Conservation (phyloP, 2,888 invertebrate genomes). For the Drosophila rellima region DNA sequence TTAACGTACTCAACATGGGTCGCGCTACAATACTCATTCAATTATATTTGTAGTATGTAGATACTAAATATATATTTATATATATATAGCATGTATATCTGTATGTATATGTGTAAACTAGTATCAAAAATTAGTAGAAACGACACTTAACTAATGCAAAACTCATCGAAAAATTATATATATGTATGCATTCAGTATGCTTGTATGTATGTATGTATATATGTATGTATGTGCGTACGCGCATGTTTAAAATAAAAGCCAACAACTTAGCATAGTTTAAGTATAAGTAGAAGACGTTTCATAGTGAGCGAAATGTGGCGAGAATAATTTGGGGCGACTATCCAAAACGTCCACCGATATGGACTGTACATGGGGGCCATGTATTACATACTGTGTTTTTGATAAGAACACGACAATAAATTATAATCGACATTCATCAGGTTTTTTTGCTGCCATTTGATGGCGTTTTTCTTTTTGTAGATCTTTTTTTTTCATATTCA, state of each 20-base stretch:
- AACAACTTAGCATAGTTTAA: conserved; percentile 65
- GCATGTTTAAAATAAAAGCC: conserved; percentile 68
- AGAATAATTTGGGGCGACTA: conserved; percentile 30
- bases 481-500: conserved; percentile 17
- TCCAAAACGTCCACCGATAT: conserved; percentile 10
- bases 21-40: conserved; percentile 72
- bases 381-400: conserved; percentile 15
- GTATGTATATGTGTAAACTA: conserved; percentile 74
- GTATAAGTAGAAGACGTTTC: conserved; percentile 68
- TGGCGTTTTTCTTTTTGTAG: conserved; percentile 51
- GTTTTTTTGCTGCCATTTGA: conserved; percentile 61
- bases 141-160: conserved; percentile 73
- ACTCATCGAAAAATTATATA: conserved; percentile 72
- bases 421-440: conserved; percentile 74
- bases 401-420: conserved; percentile 76
- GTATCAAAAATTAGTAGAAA: conserved; percentile 79
- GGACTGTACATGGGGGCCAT: conserved; percentile 8
- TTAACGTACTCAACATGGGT: conserved; percentile 77
- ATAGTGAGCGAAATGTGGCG: conserved; percentile 55
- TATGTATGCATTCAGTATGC: conserved; percentile 35
- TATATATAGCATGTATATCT: conserved; percentile 49
- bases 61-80: conserved; percentile 60
- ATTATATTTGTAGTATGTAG: conserved; percentile 54
- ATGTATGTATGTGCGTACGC: conserved; percentile 35
- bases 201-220: conserved; percentile 40